phyloP scores from a whole-genome alignment of 2,797 vertebrate species.

The Scarus forsteni region DNA sequence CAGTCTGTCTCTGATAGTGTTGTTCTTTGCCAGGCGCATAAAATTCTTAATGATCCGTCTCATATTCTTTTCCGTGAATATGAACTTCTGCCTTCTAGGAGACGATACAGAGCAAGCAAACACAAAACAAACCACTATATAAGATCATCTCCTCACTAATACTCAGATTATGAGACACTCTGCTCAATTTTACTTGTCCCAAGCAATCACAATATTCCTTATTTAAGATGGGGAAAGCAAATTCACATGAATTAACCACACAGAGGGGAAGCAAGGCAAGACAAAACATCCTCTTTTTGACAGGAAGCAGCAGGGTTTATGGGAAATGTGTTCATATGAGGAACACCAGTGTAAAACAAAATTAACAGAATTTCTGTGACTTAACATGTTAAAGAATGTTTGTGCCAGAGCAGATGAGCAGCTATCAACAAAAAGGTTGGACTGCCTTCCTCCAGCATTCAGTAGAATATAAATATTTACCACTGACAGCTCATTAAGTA shows the following conservation, averaged over 20 bases:
- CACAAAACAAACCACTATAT: no score
- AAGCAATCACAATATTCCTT: not conserved
- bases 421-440: not conserved
- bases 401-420: not conserved
- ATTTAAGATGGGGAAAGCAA: conserved; percentile 17
- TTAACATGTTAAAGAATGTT: not conserved
- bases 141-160: no score
- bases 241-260: not conserved
- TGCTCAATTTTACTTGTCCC: not conserved
- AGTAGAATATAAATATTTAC: conserved; percentile 10
- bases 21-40: no score
- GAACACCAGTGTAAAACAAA: conserved; percentile 21
- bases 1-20: no score
- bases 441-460: not conserved
- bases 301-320: conserved; percentile 25
- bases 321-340: conserved; percentile 42
- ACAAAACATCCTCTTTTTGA: conserved; percentile 49
- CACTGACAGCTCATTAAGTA: not conserved
- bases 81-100: no score
- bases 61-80: no score
- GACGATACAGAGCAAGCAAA: no score
- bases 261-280: conserved; percentile 9
- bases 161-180: no score
- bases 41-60: no score
- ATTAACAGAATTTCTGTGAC: not conserved